Evolutionary conservation across 2,888 invertebrate species (phyloP).

Genomic region (Drosophila melanosoma): DNA sequence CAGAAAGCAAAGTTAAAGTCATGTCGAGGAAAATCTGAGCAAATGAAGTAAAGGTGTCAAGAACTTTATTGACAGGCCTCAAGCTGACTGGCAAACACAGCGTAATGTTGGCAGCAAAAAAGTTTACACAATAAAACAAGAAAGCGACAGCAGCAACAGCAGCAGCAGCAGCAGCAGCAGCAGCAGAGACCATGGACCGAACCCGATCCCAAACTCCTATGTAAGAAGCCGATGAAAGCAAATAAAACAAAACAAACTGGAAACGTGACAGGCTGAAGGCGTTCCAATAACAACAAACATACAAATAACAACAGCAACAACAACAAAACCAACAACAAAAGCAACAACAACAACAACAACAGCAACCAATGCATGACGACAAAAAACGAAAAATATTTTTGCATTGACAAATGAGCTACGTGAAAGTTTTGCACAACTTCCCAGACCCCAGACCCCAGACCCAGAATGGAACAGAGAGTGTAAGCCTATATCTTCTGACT

Average conservation of each 20-base stretch:
- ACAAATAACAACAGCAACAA: not conserved
- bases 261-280: slow-evolving; percentile 70
- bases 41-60: slow-evolving; percentile 80
- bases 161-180: slow-evolving; percentile 4
- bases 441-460: slow-evolving; percentile 1
- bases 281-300: slow-evolving; percentile 35
- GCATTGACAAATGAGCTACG: slow-evolving; percentile 78
- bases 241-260: slow-evolving; percentile 70
- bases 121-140: slow-evolving; percentile 52
- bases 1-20: slow-evolving; percentile 72
- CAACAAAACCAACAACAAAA: too few relatives aligned
- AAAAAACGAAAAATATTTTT: slow-evolving; percentile 58
- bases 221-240: slow-evolving; percentile 63
- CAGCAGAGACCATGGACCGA: slow-evolving; percentile 11
- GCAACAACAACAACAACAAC: slow-evolving; percentile 8
- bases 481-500: not conserved
- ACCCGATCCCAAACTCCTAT: slow-evolving; percentile 21
- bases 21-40: slow-evolving; percentile 73
- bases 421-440: slow-evolving; percentile 69
- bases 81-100: slow-evolving; percentile 58
- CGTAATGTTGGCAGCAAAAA: slow-evolving; percentile 46
- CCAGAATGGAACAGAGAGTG: slow-evolving; percentile 25
- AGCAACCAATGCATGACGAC: slow-evolving; percentile 38
- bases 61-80: slow-evolving; percentile 78
- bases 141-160: slow-evolving; percentile 14